Percentiles rank a stretch among this genome's conserved stretches.
Evolutionary conservation across 2,113 vertebrate genomes (phyloP).

Genomic region (Silurus glanis): DNA sequence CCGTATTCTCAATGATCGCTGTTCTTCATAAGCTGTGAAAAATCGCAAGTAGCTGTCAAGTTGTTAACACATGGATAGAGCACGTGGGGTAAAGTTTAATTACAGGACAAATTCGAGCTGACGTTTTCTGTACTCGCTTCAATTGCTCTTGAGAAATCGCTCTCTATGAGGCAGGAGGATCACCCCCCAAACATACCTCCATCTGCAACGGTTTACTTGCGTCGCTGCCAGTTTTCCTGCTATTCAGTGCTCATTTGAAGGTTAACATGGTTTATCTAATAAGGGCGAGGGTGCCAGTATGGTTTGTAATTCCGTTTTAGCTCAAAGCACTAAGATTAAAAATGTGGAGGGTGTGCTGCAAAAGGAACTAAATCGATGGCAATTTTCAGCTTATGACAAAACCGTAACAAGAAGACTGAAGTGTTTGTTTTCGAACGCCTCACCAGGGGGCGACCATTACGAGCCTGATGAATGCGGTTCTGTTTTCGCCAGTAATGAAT

Average conservation of each 20-base stretch:
- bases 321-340: neutral
- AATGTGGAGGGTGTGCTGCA: conserved; percentile 1
- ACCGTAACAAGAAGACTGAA: conserved; percentile 7
- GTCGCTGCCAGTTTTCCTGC: neutral
- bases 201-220: conserved; percentile 22
- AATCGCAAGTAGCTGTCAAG: neutral
- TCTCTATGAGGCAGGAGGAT: neutral
- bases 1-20: neutral
- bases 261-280: neutral
- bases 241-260: conserved; percentile 11
- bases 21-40: conserved; percentile 9
- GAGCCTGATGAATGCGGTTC: conserved; percentile 18
- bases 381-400: conserved; percentile 19
- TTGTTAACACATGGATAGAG: conserved; percentile 7
- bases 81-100: conserved; percentile 23
- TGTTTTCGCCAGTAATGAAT: conserved; percentile 16
- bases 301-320: neutral
- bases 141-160: conserved; percentile 26
- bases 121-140: neutral
- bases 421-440: conserved; percentile 18
- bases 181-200: neutral
- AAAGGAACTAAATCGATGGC: neutral
- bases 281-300: neutral
- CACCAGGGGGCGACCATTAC: conserved; percentile 12
- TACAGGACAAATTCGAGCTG: neutral